phyloP scores from a whole-genome alignment of 2,888 invertebrate species.

The Zhuqinia jingwanae region DNA sequence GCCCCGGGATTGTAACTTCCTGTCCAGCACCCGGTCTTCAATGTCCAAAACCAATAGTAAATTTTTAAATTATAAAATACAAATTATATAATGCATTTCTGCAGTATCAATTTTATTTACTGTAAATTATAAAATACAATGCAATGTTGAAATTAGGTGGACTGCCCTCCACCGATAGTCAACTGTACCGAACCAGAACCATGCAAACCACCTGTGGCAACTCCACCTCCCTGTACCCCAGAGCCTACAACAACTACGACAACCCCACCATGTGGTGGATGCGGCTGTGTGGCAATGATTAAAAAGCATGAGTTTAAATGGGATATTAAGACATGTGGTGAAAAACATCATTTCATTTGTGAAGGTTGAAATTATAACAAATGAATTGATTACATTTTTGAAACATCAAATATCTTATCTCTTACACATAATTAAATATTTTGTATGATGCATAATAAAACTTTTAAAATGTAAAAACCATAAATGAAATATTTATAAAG shows the following conservation, averaged over 20 bases:
- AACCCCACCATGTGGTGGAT: slow-evolving; percentile 39
- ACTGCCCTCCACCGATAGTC: slow-evolving; percentile 55
- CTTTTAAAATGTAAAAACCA: too few species aligned
- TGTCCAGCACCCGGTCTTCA: slow-evolving; percentile 48
- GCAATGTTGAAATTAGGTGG: too few species aligned
- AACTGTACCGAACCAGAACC: slow-evolving; percentile 55
- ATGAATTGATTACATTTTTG: too few species aligned
- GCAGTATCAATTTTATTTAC: too few species aligned
- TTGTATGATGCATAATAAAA: too few species aligned
- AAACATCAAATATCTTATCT: too few species aligned
- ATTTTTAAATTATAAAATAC: too few species aligned
- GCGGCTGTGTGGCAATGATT: slow-evolving; percentile 64
- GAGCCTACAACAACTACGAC: slow-evolving; percentile 50
- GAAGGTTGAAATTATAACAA: slow-evolving; percentile 58
- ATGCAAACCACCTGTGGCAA: slow-evolving; percentile 38
- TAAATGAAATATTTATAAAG: too few species aligned
- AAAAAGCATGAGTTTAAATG: slow-evolving; percentile 60
- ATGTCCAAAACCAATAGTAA: slow-evolving; percentile 49
- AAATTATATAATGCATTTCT: too few species aligned
- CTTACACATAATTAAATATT: too few species aligned
- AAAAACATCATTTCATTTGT: slow-evolving; percentile 69
- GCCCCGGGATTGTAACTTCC: slow-evolving; percentile 48
- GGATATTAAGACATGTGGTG: slow-evolving; percentile 57
- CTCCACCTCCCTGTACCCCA: slow-evolving; percentile 41
- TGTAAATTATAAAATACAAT: too few species aligned